phyloP scores from a whole-genome alignment of 2,113 vertebrate species.

The Ancistrus triradiatus region DNA sequence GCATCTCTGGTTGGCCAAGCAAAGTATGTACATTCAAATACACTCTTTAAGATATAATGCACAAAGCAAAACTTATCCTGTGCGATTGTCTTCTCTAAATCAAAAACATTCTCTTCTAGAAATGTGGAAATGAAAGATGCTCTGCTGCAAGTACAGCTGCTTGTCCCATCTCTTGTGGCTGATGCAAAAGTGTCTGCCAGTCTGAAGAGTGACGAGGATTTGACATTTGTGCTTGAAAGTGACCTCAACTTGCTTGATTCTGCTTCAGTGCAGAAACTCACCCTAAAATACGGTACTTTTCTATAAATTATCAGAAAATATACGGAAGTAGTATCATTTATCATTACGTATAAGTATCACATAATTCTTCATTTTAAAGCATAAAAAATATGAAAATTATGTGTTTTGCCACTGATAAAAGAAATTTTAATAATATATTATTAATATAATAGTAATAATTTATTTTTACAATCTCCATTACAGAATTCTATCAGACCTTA shows the following conservation, averaged over 20 bases:
- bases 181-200: constrained; percentile 72
- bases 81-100: neutral
- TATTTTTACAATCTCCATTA: too few species aligned
- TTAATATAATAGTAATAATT: too few species aligned
- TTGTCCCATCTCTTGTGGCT: constrained; percentile 69
- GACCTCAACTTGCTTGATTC: constrained; percentile 66
- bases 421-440: too few species aligned
- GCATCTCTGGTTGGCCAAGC: constrained; percentile 73
- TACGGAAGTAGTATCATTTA: too few species aligned
- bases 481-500: too few species aligned
- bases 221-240: constrained; percentile 72
- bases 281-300: constrained; percentile 74
- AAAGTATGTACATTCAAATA: constrained; percentile 72
- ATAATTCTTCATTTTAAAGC: neutral
- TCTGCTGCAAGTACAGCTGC: constrained; percentile 71
- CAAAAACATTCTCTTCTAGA: constrained; percentile 52
- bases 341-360: too few species aligned
- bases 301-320: neutral
- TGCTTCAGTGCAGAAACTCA: constrained; percentile 69
- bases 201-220: constrained; percentile 59
- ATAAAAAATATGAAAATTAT: too few species aligned
- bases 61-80: neutral
- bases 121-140: constrained; percentile 65
- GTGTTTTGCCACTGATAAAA: too few species aligned
- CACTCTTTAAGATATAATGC: neutral